These are phyloP conservation scores for Aurelia sp. DNA, from an alignment of 30 jellyfish, hydroid and myxozoan genomes.

Conservation along the genomic window DNA sequence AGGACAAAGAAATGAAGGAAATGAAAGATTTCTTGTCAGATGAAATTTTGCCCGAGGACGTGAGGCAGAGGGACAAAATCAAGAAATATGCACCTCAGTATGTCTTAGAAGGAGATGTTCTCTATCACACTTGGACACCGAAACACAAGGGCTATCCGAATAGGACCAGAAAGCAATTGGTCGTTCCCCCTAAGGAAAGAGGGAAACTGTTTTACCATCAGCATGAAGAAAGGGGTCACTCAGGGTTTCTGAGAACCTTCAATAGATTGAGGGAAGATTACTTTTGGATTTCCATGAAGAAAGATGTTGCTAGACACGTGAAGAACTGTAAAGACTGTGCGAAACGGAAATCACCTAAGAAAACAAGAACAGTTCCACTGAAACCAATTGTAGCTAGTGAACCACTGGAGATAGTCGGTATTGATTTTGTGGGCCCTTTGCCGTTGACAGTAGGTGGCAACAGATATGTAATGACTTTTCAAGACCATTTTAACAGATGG, in stretches of 20 bases:
- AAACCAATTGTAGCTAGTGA: slow-evolving; percentile 8
- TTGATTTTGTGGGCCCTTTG: slow-evolving; percentile 71
- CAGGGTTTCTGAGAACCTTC: slow-evolving; percentile 27
- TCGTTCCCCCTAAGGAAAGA: slow-evolving; percentile 28
- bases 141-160: background rate
- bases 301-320: slow-evolving; percentile 32
- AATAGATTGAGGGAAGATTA: slow-evolving; percentile 25
- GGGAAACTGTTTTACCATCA: slow-evolving; percentile 23
- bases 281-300: slow-evolving; percentile 40
- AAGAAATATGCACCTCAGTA: background rate
- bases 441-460: slow-evolving; percentile 48
- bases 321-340: slow-evolving; percentile 44
- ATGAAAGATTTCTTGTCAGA: too few species aligned
- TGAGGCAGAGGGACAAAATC: background rate
- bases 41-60: background rate
- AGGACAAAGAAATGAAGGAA: slow-evolving; percentile 3
- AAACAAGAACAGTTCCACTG: slow-evolving; percentile 21
- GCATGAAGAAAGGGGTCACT: slow-evolving; percentile 38
- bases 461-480: slow-evolving; percentile 42
- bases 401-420: slow-evolving; percentile 52
- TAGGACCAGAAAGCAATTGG: slow-evolving; percentile 47
- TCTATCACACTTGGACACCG: slow-evolving; percentile 46
- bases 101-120: slow-evolving; percentile 27
- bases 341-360: slow-evolving; percentile 34
- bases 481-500: slow-evolving; percentile 63